A percentile compares a stretch with the other conserved stretches of the same genome.
These are phyloP conservation scores for Drosophila athabasca DNA, from an alignment of 1,140 invertebrate genomes.

Conservation along the genomic window DNA sequence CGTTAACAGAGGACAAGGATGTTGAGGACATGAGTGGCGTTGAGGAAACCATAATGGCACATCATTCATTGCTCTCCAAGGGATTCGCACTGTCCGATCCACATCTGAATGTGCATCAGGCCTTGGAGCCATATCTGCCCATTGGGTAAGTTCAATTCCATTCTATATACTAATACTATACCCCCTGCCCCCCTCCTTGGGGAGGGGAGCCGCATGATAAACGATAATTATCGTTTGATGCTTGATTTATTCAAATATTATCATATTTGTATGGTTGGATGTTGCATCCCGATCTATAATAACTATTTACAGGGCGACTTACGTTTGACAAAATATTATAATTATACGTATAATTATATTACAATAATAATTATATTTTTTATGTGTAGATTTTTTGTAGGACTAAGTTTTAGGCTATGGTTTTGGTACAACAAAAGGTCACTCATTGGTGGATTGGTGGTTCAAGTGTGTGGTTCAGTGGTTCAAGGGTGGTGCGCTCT, in stretches of 20 bases:
- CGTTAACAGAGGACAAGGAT: slow-evolving; percentile 87
- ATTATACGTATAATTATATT: slow-evolving; percentile 36
- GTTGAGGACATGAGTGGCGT: slow-evolving; percentile 89
- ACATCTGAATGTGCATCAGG: slow-evolving; percentile 93
- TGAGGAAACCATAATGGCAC: slow-evolving; percentile 90
- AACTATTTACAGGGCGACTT: slow-evolving; percentile 30
- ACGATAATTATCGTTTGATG: background rate
- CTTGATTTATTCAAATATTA: slow-evolving; percentile 2
- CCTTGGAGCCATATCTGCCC: slow-evolving; percentile 94
- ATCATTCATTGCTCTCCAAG: slow-evolving; percentile 91
- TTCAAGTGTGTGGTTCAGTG: slow-evolving; percentile 24
- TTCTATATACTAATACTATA: no score
- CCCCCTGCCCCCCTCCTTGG: no score
- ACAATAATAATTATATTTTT: slow-evolving; percentile 7
- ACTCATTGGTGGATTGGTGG: slow-evolving; percentile 40
- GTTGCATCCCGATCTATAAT: background rate
- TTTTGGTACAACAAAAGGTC: slow-evolving; percentile 51
- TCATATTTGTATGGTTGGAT: background rate
- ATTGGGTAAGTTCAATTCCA: slow-evolving; percentile 87
- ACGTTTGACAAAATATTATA: slow-evolving; percentile 17
- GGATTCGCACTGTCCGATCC: slow-evolving; percentile 94
- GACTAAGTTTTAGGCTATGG: slow-evolving; percentile 38
- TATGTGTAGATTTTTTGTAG: slow-evolving; percentile 29
- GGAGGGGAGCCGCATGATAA: no score
- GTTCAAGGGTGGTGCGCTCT: slow-evolving; percentile 17